Evolutionary conservation across 2,113 vertebrate genomes (phyloP), one percentile per base, ranked within the genome.

Genomic region (Poeciliopsis retropinna): DNA sequence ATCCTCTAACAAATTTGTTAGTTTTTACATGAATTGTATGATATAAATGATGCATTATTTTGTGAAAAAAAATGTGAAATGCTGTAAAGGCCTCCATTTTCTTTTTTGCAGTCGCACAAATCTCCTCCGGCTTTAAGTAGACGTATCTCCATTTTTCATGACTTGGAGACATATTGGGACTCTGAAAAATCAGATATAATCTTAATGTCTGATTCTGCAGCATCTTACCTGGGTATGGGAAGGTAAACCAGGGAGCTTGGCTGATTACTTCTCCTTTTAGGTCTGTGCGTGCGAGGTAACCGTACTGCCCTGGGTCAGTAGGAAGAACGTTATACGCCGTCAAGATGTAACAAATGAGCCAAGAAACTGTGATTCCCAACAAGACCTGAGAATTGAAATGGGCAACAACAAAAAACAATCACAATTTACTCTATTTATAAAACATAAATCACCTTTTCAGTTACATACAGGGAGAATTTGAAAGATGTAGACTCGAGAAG

Each of bases 151-250:
- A 14, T 41, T 41, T 41, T 41, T 13, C 39, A 41, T 41, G 39
- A 41, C 12, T 41, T 41, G 4, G 2, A 41, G 13, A 41, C 15
- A 41, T 17, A 19, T 47, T 47, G 17, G 19, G 17, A 47, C 15
- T 44, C 41, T 14, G 41, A 44, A 3, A 41, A 15, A 41, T 41
- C 12, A 5, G 14, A 41, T 15, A 4, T 41, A 4, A 15, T 15
- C 14, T 47, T 17, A 47, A 47, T 19, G 44, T 47, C 15, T 44
- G 41, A 44, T 44, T 5, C 17, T 13, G 0, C 15, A 28, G 4
- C 2, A 3, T 76, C 66, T 79, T 93, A 99, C 98, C 97, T 93
- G 97, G 98, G 76, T 98, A 99, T 31, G 97, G 98, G 79, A 99
- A 92, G 15, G 92, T 95, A 82, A 99, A 94, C 97, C 97, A 99